phyloP scores from a whole-genome alignment of 2,113 vertebrate genomes.

The Antechinus flavipes region DNA sequence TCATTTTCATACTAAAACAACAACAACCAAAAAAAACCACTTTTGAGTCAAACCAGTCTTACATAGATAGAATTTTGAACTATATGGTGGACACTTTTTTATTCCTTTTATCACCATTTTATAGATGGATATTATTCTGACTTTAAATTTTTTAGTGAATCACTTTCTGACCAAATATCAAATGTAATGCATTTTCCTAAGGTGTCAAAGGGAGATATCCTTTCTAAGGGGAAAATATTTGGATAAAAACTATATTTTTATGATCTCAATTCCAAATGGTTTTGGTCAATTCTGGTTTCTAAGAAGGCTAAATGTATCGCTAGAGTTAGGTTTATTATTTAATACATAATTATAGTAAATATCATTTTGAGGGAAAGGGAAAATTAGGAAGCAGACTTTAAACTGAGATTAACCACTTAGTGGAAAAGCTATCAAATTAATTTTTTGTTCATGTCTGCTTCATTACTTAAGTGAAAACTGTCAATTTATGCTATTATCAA shows the following conservation, averaged over 20 bases:
- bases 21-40: not conserved
- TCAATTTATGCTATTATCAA: too few relatives aligned
- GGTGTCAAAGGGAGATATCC: not conserved
- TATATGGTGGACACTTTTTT: not conserved
- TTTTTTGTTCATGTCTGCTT: too few relatives aligned
- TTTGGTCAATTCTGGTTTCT: not conserved
- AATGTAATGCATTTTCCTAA: not conserved
- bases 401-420: too few relatives aligned
- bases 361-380: not conserved
- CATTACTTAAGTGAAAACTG: too few relatives aligned
- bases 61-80: not conserved
- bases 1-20: slow-evolving; percentile 2
- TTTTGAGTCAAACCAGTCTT: not conserved
- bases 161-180: not conserved
- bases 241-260: not conserved
- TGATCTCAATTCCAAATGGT: not conserved
- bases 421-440: too few relatives aligned
- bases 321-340: not conserved
- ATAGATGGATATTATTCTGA: not conserved
- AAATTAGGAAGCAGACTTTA: too few relatives aligned
- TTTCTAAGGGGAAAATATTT: not conserved
- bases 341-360: not conserved
- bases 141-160: not conserved
- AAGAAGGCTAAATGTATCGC: not conserved
- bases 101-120: not conserved